Evolutionary conservation across 2,797 vertebrate genomes (phyloP).

Genomic region (Rhinoraja longicauda): DNA sequence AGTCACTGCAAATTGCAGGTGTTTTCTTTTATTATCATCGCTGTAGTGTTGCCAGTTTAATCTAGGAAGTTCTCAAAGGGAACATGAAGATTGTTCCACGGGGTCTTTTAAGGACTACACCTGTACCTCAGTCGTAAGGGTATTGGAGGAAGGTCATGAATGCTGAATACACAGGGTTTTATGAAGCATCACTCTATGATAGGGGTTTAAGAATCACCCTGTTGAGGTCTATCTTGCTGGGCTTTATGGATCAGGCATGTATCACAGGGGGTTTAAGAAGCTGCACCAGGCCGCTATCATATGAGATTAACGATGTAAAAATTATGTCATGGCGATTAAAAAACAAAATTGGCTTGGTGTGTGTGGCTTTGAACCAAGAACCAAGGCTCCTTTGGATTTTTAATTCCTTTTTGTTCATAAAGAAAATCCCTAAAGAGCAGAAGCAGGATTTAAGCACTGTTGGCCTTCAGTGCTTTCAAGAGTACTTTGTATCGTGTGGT

Average conservation of each 20-base stretch:
- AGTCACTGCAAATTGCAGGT: slow-evolving; percentile 15
- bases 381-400: slow-evolving; percentile 7
- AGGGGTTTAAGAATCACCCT: slow-evolving; percentile 10
- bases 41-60: slow-evolving; percentile 30
- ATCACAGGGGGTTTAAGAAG: neutral
- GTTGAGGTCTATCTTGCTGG: slow-evolving; percentile 1
- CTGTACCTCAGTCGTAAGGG: neutral
- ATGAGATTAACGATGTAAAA: slow-evolving; percentile 26
- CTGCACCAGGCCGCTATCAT: slow-evolving; percentile 6
- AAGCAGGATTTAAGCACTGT: neutral
- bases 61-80: slow-evolving; percentile 22
- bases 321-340: neutral
- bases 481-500: neutral
- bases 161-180: neutral
- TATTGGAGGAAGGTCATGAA: slow-evolving; percentile 23
- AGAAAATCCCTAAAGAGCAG: neutral
- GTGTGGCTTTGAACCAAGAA: neutral
- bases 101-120: neutral
- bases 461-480: neutral
- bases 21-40: neutral
- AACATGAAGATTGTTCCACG: neutral
- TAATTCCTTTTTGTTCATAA: neutral
- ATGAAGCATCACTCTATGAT: neutral
- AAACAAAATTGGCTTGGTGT: neutral
- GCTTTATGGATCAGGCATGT: slow-evolving; percentile 22